These are phyloP conservation scores for Onchidella celtica DNA, from an alignment of 2,888 invertebrate genomes.

Conservation along the genomic window DNA sequence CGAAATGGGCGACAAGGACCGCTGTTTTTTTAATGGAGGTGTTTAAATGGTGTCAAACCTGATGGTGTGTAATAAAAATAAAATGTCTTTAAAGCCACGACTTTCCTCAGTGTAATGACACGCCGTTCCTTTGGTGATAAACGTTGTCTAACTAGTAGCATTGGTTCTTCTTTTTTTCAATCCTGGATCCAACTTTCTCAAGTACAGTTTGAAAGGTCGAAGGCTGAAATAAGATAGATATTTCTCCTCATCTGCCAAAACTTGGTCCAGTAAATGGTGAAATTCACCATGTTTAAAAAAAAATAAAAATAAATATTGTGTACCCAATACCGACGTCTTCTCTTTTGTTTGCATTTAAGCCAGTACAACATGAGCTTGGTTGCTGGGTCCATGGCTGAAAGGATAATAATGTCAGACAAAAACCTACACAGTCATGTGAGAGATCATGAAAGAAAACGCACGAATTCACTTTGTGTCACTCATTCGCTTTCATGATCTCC, in stretches of 20 bases:
- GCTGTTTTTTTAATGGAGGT: no score
- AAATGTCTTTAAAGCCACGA: no score
- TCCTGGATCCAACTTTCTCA: not conserved
- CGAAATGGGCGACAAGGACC: no score
- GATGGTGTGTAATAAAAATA: no score
- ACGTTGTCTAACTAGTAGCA: not conserved
- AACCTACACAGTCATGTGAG: not conserved
- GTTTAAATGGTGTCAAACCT: no score
- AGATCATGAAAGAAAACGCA: not conserved
- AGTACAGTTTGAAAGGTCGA: not conserved
- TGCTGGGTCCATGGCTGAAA: not conserved
- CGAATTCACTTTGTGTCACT: not conserved
- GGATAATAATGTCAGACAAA: not conserved
- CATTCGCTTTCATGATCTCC: not conserved
- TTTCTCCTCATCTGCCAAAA: not conserved
- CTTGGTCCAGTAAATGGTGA: not conserved
- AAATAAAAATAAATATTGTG: not conserved
- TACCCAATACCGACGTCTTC: not conserved
- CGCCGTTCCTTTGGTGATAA: no score
- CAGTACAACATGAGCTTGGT: not conserved
- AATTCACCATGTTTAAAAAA: not conserved
- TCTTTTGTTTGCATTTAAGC: not conserved
- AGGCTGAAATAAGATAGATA: not conserved
- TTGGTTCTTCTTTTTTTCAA: not conserved
- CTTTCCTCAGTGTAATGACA: no score